Evolutionary conservation across 2,888 invertebrate genomes (phyloP).

Genomic region (Nephrotoma appendiculata): DNA sequence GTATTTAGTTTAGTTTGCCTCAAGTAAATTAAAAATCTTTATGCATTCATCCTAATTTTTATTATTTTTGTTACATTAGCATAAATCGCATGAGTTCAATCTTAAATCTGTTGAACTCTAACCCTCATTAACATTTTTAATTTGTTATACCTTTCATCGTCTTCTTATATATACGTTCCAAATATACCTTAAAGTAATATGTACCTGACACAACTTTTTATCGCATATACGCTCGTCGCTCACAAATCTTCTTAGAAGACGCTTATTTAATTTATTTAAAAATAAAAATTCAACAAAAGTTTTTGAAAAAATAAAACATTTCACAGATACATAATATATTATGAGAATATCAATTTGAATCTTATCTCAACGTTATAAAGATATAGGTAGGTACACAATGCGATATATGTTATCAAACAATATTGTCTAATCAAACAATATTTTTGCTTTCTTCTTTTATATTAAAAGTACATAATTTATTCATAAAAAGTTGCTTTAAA

Average conservation of each 20-base stretch:
- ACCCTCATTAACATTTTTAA: neutral
- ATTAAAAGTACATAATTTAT: neutral
- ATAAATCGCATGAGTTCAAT: neutral
- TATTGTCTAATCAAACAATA: neutral
- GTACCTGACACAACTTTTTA: neutral
- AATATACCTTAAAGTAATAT: neutral
- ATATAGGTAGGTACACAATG: neutral
- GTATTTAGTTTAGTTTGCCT: too few species aligned
- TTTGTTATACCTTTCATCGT: neutral
- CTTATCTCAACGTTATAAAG: neutral
- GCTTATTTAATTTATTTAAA: neutral
- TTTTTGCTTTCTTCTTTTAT: neutral
- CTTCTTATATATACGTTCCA: neutral
- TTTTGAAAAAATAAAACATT: neutral
- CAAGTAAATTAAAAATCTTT: too few species aligned
- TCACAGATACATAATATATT: neutral
- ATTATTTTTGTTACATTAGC: neutral
- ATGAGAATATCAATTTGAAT: neutral
- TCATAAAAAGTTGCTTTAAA: neutral
- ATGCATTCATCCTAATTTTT: too few species aligned
- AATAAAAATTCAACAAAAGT: neutral
- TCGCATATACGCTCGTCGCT: neutral
- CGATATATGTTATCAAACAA: neutral
- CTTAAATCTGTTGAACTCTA: neutral
- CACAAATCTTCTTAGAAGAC: neutral